These are phyloP conservation scores for Conistra vaccinii DNA, from an alignment of 2,888 invertebrate genomes.

Conservation along the genomic window DNA sequence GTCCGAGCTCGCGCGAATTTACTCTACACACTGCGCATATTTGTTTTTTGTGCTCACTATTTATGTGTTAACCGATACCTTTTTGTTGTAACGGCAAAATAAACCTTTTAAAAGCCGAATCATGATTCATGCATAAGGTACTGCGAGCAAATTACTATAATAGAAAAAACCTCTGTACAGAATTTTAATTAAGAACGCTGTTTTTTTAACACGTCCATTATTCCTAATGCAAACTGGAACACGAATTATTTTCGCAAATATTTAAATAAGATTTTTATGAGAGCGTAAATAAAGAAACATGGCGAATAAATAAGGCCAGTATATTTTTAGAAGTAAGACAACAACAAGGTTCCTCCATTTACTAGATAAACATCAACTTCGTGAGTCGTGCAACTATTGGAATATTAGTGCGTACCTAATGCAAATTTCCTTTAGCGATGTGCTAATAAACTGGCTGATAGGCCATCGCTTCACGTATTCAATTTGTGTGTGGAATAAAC, in stretches of 20 bases:
- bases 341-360: slow-evolving; percentile 72
- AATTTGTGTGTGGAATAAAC: slow-evolving; percentile 51
- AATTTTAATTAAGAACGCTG: slow-evolving; percentile 41
- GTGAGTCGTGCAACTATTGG: slow-evolving; percentile 69
- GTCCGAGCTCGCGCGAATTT: slow-evolving; percentile 64
- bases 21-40: slow-evolving; percentile 57
- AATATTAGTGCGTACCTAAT: slow-evolving; percentile 74
- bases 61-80: slow-evolving; percentile 60
- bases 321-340: slow-evolving; percentile 57
- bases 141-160: slow-evolving; percentile 10
- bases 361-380: slow-evolving; percentile 74
- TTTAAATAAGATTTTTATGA: slow-evolving; percentile 54
- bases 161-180: slow-evolving; percentile 9
- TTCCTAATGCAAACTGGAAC: slow-evolving; percentile 37
- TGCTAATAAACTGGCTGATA: slow-evolving; percentile 74
- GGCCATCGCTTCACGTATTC: slow-evolving; percentile 70
- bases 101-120: slow-evolving; percentile 22
- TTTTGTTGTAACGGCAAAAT: slow-evolving; percentile 48
- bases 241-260: slow-evolving; percentile 54
- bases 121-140: neutral
- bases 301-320: slow-evolving; percentile 53
- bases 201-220: slow-evolving; percentile 38
- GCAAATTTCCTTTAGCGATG: slow-evolving; percentile 74
- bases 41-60: slow-evolving; percentile 60
- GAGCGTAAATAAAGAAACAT: slow-evolving; percentile 61